Evolutionary conservation across 1,140 invertebrate species (phyloP), one percentile per base, ranked within the genome.

Genomic region (Episyrphus balteatus): DNA sequence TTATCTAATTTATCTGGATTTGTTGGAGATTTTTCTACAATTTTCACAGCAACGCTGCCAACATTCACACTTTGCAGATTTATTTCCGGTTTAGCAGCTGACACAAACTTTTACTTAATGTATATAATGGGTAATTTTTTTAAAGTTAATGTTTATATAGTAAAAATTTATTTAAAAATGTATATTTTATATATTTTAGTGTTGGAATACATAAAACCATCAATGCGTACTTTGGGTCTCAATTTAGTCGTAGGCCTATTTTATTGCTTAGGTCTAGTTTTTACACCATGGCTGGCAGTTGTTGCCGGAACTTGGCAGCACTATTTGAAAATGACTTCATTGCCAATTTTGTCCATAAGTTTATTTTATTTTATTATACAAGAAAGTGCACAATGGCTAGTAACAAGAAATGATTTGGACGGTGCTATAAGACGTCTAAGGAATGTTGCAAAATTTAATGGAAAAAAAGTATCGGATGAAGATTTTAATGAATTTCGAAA

Each of bases 331-430:
- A 68, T 68, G 33, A 71, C 75, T 6, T 70, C 75, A 3, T 36
- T 76, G 40, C 76, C 77, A n/a, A 70, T 77, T 34, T 51, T 70
- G 0, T 44, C 69, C 26, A 63, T 76, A 33, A 56, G 68, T 9
- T 51, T 66, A 7, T 78, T 66, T 55, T 77, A 73, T 51, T 70
- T 71, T 48, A 55, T 73, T 44, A 65, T 80, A 54, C 74, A 79
- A 53, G 79, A 81, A 61, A 79, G 77, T 44, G 78, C 77, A 0
- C 72, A 78, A 50, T 82, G 79, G 79, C 61, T 81, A 31, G 68
- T 80, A 12, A 76, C 76, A 21, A 70, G 75, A 54, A 76, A 76
- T 6, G 62, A 72, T 30, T 63, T 71, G 2, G 70, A 76, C n/a
- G 67, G 76, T 21, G 77, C 78, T 18, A 70, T 76, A 2, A 49